Base-by-base conservation (phyloP, 1,140 invertebrate species). In the Archivesica marissinica region DNA sequence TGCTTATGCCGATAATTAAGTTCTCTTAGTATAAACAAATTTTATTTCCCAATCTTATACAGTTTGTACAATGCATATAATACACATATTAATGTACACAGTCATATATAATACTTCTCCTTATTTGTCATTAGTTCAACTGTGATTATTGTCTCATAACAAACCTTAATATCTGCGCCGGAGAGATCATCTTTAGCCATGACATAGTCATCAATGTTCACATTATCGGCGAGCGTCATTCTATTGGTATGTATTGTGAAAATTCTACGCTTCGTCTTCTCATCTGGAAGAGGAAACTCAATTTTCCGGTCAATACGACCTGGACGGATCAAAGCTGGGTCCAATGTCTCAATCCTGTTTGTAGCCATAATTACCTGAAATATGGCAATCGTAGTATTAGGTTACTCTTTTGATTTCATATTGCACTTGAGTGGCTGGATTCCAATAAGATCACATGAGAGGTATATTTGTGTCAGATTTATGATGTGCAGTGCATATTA, bases 131-230 rank as follows among this genome's bases (percentile, higher is more conserved):
- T n/a, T n/a, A n/a, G n/a, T n/a, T n/a, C n/a, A n/a, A n/a, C n/a
- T n/a, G n/a, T n/a, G n/a, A n/a, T n/a, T n/a, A 44, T 44, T 44
- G 41, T 17, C 17, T 15, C 17, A 52, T 7, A 44, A 72, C 76
- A 30, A 91, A 96, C 95, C 94, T 96, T 97, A 70, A 97, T 96
- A 93, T 97, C 96, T 89, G 99, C 99, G 30, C 99, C 99, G 66
- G 98, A 99, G 0, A 99, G 95, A 95, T 99, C 99, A 96, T 99
- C 99, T 93, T 99, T 99, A 3, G 99, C 97, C 97, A 99, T 99
- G 76, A 99, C 99, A 35, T 99, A 96, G 93, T 99, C 99, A 86
- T 98, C 98, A 6, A 99, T 95, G 93, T 99, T 99, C 7, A 99
- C 99, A 95, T 99, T 99, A 88, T 97, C 97, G 41, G 98, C 96